Evolutionary conservation across 2,888 invertebrate species (phyloP), one percentile per base, ranked within the genome.

Genomic region (Drosophila algonquin): DNA sequence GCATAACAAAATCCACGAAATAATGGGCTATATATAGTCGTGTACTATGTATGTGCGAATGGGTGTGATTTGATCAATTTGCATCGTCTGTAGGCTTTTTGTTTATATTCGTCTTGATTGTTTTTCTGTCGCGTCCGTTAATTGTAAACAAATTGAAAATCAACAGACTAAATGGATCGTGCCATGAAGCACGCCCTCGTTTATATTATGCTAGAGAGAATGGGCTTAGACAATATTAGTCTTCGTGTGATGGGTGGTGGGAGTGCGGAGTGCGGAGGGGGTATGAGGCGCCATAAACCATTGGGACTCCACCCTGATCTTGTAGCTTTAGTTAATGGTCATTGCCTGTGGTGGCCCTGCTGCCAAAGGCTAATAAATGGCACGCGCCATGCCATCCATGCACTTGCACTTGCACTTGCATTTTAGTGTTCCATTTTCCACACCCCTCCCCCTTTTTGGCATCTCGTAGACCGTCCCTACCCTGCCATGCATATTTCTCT

Each of bases 91-190:
- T 56, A 68, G 54, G 65, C 48, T 21, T 69, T 79, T 79, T 87
- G 85, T 82, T 82, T 82, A 82, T 75, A 81, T 73, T 65, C 54
- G 32, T 69, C 63, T 65, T 63, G 69, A 52, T 63, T 21, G 74
- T 47, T 65, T 58, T 72, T 77, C 82, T 87, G 82, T 87, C 82
- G 82, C 80, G 68, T 62, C 71, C 58, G 24, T 53, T 65, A 68
- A 72, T 81, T 82, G 77, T 85, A 84, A 87, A 75, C 88, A 85
- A 73, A 58, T 48, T 77, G 71, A 53, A 50, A 52, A 52, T 73
- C 21, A 48, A n/a, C 46, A 16, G 45, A 69, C 40, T 68, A 51
- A 47, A 68, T 53, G 24, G 35, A 56, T 48, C 68, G 51, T 55
- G 55, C 45, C 52, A 45, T 46, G 63, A 55, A 57, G 69, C 69